Percentiles rank a stretch among this genome's conserved stretches.
These are phyloP conservation scores for Petaurus breviceps DNA, from an alignment of 2,113 vertebrate species.

Conservation along the genomic window DNA sequence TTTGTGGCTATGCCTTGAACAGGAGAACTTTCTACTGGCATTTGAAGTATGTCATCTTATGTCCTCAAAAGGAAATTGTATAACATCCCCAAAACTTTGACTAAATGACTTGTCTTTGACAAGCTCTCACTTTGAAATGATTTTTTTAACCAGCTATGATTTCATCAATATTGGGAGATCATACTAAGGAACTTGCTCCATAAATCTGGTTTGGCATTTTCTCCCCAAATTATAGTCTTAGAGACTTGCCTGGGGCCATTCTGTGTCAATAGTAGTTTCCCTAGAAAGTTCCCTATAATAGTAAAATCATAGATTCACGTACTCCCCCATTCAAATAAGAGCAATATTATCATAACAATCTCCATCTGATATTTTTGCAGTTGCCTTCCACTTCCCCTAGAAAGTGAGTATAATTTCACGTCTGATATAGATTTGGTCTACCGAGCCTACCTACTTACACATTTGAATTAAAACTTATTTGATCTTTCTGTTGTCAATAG, in stretches of 20 bases:
- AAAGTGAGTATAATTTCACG: neutral
- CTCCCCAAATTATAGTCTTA: neutral
- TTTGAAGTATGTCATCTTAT: neutral
- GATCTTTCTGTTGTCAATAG: neutral
- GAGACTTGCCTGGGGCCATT: neutral
- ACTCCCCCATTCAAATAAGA: neutral
- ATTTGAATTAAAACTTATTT: neutral
- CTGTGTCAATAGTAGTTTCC: neutral
- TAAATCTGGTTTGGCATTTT: neutral
- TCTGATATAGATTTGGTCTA: neutral
- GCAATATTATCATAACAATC: neutral
- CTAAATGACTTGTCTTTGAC: neutral
- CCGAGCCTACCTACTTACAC: neutral
- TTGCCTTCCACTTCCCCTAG: neutral
- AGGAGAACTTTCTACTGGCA: neutral
- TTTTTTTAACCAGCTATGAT: neutral
- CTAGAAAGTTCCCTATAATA: neutral
- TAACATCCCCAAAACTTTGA: neutral
- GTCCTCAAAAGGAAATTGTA: neutral
- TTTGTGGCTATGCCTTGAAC: neutral
- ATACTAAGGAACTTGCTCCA: neutral
- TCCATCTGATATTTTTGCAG: neutral
- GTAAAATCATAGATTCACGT: neutral
- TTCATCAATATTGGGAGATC: neutral
- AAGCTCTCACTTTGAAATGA: neutral